Evolutionary conservation across 92 coral and sea anemone genomes (phyloP).

Genomic region (Isaurus tuberculatus): DNA sequence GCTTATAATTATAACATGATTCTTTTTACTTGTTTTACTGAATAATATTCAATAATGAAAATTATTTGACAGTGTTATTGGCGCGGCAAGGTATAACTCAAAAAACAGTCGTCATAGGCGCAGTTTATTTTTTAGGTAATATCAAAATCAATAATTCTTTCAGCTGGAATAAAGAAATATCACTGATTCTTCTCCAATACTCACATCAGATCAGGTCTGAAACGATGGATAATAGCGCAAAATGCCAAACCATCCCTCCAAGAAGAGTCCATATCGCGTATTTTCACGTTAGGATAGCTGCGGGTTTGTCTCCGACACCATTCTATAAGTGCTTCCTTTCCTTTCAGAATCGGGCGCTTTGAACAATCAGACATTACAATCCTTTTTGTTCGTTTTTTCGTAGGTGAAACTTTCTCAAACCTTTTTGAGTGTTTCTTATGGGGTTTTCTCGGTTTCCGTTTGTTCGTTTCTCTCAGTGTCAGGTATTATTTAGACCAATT

Average conservation of each 20-base stretch:
- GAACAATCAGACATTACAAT: background rate
- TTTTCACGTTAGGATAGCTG: slow-evolving; percentile 66
- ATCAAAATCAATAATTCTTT: background rate
- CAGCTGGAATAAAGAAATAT: background rate
- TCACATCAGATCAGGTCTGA: slow-evolving; percentile 84
- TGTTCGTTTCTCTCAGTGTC: background rate
- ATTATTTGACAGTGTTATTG: no score
- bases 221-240: slow-evolving; percentile 75
- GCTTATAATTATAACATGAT: no score
- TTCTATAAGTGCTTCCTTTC: slow-evolving; percentile 74
- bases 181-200: slow-evolving; percentile 22
- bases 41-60: no score
- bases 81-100: no score
- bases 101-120: no score
- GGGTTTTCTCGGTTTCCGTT: background rate
- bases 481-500: background rate
- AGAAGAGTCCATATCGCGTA: slow-evolving; percentile 75
- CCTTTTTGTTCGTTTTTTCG: no score
- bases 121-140: background rate
- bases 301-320: slow-evolving; percentile 75
- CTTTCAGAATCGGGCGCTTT: slow-evolving; percentile 45
- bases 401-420: no score
- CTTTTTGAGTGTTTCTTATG: background rate
- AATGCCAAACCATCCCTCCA: slow-evolving; percentile 88
- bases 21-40: no score